phyloP scores from a whole-genome alignment of 1,140 invertebrate species.

The Antheraea pernyi region DNA sequence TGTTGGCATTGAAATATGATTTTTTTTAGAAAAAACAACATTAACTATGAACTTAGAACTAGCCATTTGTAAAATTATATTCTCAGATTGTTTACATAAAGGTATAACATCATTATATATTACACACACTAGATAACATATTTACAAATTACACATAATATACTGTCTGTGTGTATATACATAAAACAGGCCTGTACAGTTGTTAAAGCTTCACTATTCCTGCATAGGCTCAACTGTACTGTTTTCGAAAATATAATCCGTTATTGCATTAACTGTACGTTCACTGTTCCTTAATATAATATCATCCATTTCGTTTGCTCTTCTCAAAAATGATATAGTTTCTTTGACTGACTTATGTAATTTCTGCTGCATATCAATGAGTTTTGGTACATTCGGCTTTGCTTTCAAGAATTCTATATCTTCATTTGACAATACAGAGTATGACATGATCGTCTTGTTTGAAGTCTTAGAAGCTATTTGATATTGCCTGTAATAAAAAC shows the following conservation, averaged over 20 bases:
- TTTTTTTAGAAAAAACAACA: too few relatives aligned
- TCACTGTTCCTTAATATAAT: constrained; percentile 48
- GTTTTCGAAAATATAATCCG: constrained; percentile 60
- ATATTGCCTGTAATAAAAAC: constrained; percentile 50
- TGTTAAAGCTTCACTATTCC: background rate
- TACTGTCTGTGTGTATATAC: too few relatives aligned
- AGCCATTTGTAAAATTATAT: too few relatives aligned
- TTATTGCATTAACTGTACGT: constrained; percentile 49
- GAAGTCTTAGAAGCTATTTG: constrained; percentile 50
- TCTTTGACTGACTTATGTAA: constrained; percentile 55
- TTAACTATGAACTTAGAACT: too few relatives aligned
- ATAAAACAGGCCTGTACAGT: background rate
- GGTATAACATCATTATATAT: too few relatives aligned
- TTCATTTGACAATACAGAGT: constrained; percentile 57
- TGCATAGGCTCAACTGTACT: constrained; percentile 44
- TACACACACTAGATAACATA: too few relatives aligned
- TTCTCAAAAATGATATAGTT: constrained; percentile 46
- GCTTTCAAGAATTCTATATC: constrained; percentile 67
- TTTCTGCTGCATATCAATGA: constrained; percentile 54
- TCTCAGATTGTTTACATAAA: too few relatives aligned
- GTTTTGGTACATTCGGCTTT: constrained; percentile 57
- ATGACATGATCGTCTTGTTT: constrained; percentile 52
- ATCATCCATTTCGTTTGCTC: constrained; percentile 51
- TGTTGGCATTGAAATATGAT: too few relatives aligned
- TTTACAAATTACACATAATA: too few relatives aligned